A percentile compares a stretch with the other conserved stretches of the same genome.
These are phyloP conservation scores for Dasyurus viverrinus DNA, from an alignment of 2,113 vertebrate species.

Conservation along the genomic window DNA sequence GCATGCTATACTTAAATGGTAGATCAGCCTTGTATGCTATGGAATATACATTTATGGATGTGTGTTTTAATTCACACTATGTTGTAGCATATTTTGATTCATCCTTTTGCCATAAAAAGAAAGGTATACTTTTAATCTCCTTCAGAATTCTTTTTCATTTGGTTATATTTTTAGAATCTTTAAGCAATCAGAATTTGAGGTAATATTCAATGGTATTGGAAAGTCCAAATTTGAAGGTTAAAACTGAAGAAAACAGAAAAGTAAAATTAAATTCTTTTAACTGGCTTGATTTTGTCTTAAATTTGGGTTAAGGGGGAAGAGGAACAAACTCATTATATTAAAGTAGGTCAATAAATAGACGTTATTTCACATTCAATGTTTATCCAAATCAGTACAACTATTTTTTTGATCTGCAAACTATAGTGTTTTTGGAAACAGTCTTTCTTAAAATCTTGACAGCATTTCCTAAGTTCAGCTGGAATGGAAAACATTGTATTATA, in stretches of 20 bases:
- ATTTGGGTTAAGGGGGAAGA: background rate
- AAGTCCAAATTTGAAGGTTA: conserved; percentile 23
- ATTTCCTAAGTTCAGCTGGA: background rate
- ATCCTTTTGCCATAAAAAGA: conserved; percentile 16
- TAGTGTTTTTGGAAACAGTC: conserved; percentile 20
- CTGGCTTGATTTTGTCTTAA: conserved; percentile 1
- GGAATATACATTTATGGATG: background rate
- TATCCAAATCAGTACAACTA: conserved; percentile 21
- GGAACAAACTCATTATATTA: background rate
- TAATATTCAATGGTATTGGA: background rate
- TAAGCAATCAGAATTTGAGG: background rate
- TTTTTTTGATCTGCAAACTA: background rate
- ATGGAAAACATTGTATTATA: background rate
- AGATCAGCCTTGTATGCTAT: background rate
- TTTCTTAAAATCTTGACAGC: conserved; percentile 15
- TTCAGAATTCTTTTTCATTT: conserved; percentile 3
- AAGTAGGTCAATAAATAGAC: background rate
- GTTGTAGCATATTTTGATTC: background rate
- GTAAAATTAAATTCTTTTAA: conserved; percentile 12
- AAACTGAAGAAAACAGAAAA: conserved; percentile 30
- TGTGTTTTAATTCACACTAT: background rate
- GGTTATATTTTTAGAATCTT: background rate
- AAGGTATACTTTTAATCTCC: background rate
- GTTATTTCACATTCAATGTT: conserved; percentile 31
- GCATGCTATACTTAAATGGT: background rate